These are phyloP conservation scores for Mesoligia furuncula DNA, from an alignment of 2,888 invertebrate species.

Conservation along the genomic window DNA sequence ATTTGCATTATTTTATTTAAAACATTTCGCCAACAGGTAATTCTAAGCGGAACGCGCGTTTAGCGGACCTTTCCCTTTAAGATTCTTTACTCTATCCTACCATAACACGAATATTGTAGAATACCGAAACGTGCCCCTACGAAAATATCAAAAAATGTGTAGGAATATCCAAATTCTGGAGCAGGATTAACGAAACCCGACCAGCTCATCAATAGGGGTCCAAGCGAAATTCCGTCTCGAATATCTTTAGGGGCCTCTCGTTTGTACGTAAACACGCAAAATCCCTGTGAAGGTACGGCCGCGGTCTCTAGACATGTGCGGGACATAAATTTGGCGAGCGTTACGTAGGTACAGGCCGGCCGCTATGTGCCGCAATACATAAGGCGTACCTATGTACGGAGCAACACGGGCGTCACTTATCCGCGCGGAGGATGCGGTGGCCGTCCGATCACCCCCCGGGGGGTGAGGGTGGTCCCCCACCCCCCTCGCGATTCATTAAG, in stretches of 20 bases:
- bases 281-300: constrained; percentile 89
- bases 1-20: constrained; percentile 78
- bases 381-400: constrained; percentile 87
- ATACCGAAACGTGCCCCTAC: constrained; percentile 25
- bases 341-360: constrained; percentile 88
- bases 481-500: constrained; percentile 89
- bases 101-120: constrained; percentile 28
- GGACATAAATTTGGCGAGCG: constrained; percentile 90
- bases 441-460: constrained; percentile 86
- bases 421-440: constrained; percentile 90
- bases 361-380: constrained; percentile 87
- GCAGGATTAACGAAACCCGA: constrained; percentile 75
- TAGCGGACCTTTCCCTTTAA: constrained; percentile 38
- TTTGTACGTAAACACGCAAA: constrained; percentile 90
- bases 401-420: constrained; percentile 91
- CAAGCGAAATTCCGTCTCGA: constrained; percentile 85
- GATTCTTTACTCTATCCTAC: constrained; percentile 43
- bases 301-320: constrained; percentile 90
- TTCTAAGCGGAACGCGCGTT: constrained; percentile 58
- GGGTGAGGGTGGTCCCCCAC: constrained; percentile 75
- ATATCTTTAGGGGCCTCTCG: constrained; percentile 84
- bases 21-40: constrained; percentile 71
- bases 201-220: constrained; percentile 87
- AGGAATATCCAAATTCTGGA: constrained; percentile 54
- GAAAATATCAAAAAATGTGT: constrained; percentile 49